These are phyloP conservation scores for Drosophila meridionalis DNA, from an alignment of 2,888 invertebrate species.

Conservation along the genomic window DNA sequence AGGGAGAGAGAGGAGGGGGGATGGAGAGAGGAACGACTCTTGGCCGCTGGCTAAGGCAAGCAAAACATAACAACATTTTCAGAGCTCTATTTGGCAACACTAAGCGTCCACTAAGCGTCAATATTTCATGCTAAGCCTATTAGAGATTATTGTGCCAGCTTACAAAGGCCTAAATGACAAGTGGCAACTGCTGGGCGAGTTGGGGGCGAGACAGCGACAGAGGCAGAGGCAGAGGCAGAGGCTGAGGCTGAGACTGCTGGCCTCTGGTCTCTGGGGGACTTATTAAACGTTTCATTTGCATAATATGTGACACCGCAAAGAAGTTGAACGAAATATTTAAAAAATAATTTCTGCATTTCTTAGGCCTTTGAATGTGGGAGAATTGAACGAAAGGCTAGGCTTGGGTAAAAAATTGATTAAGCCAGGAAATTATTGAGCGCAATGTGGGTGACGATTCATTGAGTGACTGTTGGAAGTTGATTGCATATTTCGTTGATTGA, in stretches of 20 bases:
- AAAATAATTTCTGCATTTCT: constrained; percentile 7
- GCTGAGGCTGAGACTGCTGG: background rate
- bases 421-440: background rate
- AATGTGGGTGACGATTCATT: background rate
- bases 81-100: constrained; percentile 67
- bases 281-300: constrained; percentile 63
- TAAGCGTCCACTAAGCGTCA: constrained; percentile 75
- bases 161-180: constrained; percentile 72
- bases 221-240: background rate
- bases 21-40: too few relatives aligned
- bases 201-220: background rate
- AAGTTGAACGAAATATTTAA: constrained; percentile 28
- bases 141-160: constrained; percentile 76
- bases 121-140: constrained; percentile 78
- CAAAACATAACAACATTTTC: constrained; percentile 48
- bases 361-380: background rate
- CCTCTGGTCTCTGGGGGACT: constrained; percentile 11
- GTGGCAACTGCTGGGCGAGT: constrained; percentile 39
- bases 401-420: background rate
- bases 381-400: background rate
- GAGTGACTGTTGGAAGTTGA: background rate
- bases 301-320: constrained; percentile 48
- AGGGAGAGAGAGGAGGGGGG: too few relatives aligned
- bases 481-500: background rate
- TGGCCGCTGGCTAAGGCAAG: background rate